Conservation (phyloP, 1,140 invertebrate species). For the Arion vulgaris region DNA sequence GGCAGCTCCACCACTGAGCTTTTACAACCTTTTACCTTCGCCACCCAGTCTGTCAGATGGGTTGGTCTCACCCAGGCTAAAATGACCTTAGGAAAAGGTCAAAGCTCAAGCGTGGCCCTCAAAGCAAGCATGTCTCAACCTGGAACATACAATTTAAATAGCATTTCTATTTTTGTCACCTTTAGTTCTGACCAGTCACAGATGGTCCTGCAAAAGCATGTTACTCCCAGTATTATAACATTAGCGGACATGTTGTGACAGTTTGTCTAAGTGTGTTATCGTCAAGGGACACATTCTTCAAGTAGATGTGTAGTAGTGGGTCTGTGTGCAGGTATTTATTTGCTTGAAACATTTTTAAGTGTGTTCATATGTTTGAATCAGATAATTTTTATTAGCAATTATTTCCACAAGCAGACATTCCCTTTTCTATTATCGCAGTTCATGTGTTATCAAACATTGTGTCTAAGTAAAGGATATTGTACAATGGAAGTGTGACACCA, state of each 20-base stretch:
- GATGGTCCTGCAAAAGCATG: conserved; percentile 67
- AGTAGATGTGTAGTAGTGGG: not conserved
- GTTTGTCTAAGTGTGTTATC: too few relatives aligned
- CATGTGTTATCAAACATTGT: not conserved
- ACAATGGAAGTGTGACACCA: too few relatives aligned
- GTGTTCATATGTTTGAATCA: not conserved
- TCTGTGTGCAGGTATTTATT: not conserved
- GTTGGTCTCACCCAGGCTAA: conserved; percentile 60
- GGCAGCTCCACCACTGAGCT: not conserved
- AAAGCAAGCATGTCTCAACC: conserved; percentile 63
- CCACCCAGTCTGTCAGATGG: conserved; percentile 58
- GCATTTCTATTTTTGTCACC: conserved; percentile 63
- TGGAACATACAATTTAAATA: conserved; percentile 68
- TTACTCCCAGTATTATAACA: conserved; percentile 62
- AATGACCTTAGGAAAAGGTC: conserved; percentile 51
- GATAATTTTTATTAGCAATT: not conserved
- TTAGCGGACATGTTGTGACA: conserved; percentile 47
- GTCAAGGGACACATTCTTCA: too few relatives aligned
- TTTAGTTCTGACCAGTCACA: conserved; percentile 56
- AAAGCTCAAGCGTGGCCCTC: conserved; percentile 52
- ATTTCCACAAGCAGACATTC: not conserved
- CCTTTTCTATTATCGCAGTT: not conserved
- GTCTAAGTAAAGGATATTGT: not conserved
- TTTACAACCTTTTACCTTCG: conserved; percentile 26
- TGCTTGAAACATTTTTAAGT: not conserved